Evolutionary conservation across 2,888 invertebrate genomes (phyloP).

Genomic region (Boloria selene): DNA sequence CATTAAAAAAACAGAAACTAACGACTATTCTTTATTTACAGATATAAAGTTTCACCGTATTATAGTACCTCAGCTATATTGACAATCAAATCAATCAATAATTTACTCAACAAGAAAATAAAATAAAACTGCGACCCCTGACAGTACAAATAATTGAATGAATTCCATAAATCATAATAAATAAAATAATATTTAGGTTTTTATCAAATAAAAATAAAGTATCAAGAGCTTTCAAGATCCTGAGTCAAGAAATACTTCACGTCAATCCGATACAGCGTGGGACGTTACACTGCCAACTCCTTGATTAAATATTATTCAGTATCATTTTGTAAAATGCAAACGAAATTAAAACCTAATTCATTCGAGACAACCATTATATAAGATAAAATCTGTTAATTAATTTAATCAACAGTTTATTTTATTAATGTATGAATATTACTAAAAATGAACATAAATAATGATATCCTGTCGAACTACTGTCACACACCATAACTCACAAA

Average conservation of each 20-base stretch:
- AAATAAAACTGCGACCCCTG: no score
- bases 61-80: no score
- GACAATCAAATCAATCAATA: no score
- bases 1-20: no score
- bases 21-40: no score
- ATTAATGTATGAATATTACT: not conserved
- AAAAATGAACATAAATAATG: slow-evolving; percentile 3
- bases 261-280: slow-evolving; percentile 12
- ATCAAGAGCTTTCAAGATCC: no score
- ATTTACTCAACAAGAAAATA: no score
- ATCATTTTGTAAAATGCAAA: not conserved
- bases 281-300: slow-evolving; percentile 4
- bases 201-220: not conserved
- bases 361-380: not conserved
- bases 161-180: not conserved
- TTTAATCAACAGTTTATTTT: not conserved
- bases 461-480: slow-evolving; percentile 16
- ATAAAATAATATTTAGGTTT: not conserved
- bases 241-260: slow-evolving; percentile 1
- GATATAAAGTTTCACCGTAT: no score
- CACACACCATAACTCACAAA: slow-evolving; percentile 23
- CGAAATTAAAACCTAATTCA: not conserved
- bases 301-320: slow-evolving; percentile 11
- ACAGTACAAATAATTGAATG: not conserved
- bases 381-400: not conserved